A percentile compares a stretch with the other conserved stretches of the same genome.
Evolutionary conservation across 2,888 invertebrate genomes (phyloP).

Genomic region (Scaptomyza reducta): DNA sequence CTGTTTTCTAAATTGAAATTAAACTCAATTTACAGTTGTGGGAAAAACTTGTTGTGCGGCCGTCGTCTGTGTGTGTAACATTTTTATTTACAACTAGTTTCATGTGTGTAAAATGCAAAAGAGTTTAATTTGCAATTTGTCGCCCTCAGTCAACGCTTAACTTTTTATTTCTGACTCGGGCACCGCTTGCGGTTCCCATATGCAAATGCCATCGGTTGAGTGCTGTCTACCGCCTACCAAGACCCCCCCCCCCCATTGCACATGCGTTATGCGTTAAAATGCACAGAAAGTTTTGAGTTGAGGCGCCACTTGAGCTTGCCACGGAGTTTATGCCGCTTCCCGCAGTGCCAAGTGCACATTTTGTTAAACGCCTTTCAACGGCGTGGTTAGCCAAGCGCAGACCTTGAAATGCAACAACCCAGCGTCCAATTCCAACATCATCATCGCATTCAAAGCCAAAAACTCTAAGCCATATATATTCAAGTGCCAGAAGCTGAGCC

Average conservation of each 20-base stretch:
- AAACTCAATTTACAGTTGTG: conserved; percentile 63
- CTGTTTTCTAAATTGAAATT: conserved; percentile 47
- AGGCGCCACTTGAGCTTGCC: conserved; percentile 67
- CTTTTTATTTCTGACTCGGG: conserved; percentile 58
- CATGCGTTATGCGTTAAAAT: conserved; percentile 60
- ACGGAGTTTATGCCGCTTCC: conserved; percentile 49
- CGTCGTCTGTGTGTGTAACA: conserved; percentile 27
- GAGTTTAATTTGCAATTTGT: conserved; percentile 80
- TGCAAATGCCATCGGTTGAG: conserved; percentile 68
- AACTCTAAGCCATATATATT: conserved; percentile 11
- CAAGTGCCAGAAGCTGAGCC: conserved; percentile 7
- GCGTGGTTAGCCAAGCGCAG: conserved; percentile 73
- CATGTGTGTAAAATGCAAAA: conserved; percentile 74
- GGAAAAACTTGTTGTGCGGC: conserved; percentile 60
- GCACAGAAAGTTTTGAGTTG: conserved; percentile 68
- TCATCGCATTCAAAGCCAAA: conserved; percentile 30
- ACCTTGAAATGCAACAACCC: conserved; percentile 64
- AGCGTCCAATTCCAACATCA: neutral
- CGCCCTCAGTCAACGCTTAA: conserved; percentile 78
- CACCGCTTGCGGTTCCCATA: conserved; percentile 64
- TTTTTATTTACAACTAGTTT: conserved; percentile 76
- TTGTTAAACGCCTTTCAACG: conserved; percentile 80
- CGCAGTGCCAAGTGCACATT: conserved; percentile 65
- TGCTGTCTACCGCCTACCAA: conserved; percentile 3
- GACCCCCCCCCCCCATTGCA: neutral